A percentile compares a stretch with the other conserved stretches of the same genome.
Conservation (phyloP, 2,113 vertebrate species). For the Corapipo altera region DNA sequence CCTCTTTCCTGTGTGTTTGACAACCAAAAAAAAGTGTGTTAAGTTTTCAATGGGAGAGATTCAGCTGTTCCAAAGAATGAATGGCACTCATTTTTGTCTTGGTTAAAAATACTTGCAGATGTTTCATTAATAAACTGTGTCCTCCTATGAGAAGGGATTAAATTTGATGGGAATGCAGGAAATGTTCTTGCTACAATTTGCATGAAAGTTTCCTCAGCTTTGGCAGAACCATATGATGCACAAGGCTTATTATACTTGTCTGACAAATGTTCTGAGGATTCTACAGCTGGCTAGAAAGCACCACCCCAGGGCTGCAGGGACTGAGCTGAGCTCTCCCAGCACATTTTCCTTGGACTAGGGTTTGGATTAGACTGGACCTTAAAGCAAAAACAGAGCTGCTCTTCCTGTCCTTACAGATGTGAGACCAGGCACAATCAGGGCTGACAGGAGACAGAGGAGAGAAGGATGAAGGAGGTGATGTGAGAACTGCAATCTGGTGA, state of each 20-base stretch:
- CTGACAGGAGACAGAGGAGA: background rate
- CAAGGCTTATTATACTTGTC: background rate
- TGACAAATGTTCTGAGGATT: background rate
- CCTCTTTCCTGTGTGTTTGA: background rate
- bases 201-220: conserved; percentile 4
- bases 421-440: background rate
- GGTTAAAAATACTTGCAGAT: conserved; percentile 48
- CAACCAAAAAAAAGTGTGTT: background rate
- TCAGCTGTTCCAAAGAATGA: conserved; percentile 31
- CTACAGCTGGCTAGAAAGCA: background rate
- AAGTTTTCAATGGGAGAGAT: background rate
- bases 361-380: background rate
- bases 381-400: background rate
- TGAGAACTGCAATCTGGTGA: background rate
- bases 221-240: background rate
- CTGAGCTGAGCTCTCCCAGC: background rate
- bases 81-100: conserved; percentile 18
- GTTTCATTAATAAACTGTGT: conserved; percentile 38
- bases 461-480: background rate
- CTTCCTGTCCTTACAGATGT: background rate
- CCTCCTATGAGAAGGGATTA: conserved; percentile 5
- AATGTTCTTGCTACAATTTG: conserved; percentile 25
- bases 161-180: conserved; percentile 29
- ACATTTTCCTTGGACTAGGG: background rate
- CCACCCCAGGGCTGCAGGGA: background rate